A percentile compares a stretch with the other conserved stretches of the same genome.
Evolutionary conservation across 2,888 invertebrate genomes (phyloP).

Genomic region (Odontomyia ornata): DNA sequence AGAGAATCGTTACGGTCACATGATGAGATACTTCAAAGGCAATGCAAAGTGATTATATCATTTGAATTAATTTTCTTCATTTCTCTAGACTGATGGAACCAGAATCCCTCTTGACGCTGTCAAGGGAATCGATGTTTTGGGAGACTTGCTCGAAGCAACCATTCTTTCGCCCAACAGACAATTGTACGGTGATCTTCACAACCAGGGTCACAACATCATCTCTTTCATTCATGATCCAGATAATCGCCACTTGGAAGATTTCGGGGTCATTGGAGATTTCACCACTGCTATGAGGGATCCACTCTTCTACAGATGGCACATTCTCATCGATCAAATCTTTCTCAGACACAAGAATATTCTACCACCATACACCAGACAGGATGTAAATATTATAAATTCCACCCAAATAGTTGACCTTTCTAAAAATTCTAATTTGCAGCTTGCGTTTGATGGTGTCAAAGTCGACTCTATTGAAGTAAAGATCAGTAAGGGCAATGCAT

Average conservation of each 20-base stretch:
- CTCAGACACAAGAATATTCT: constrained; percentile 74
- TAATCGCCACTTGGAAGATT: constrained; percentile 72
- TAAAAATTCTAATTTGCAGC: constrained; percentile 31
- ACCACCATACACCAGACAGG: constrained; percentile 66
- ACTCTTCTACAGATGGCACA: constrained; percentile 86
- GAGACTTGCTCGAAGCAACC: constrained; percentile 80
- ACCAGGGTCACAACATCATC: constrained; percentile 81
- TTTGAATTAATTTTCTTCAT: background rate
- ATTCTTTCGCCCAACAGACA: constrained; percentile 73
- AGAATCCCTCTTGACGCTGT: constrained; percentile 59
- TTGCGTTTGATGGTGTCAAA: constrained; percentile 47
- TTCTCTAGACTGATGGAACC: constrained; percentile 17
- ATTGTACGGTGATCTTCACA: constrained; percentile 83
- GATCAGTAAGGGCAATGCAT: constrained; percentile 53
- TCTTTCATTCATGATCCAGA: constrained; percentile 84
- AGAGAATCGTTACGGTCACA: no score
- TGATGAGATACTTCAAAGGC: no score
- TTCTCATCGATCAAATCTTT: constrained; percentile 79
- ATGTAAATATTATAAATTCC: constrained; percentile 59
- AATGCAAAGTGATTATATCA: no score
- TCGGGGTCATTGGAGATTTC: constrained; percentile 81
- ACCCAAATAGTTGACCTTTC: background rate
- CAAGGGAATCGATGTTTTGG: constrained; percentile 79
- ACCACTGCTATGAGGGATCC: constrained; percentile 89
- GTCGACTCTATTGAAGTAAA: constrained; percentile 55